Base-by-base conservation (phyloP, 2,888 invertebrate genomes). In the Clusia tigrina region DNA sequence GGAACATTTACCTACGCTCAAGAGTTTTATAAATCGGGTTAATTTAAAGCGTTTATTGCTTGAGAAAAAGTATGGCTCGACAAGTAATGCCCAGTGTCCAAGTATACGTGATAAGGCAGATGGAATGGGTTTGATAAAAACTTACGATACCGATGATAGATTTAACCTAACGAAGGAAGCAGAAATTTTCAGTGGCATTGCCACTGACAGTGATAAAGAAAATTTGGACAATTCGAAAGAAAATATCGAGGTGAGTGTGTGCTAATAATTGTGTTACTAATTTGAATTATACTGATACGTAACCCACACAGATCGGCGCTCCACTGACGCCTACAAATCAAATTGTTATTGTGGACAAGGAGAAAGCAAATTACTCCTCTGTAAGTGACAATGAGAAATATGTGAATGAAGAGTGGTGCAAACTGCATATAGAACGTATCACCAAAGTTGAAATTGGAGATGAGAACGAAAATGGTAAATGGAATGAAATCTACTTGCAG, bases 11-110 rank as follows among this genome's bases (percentile, higher is more conserved):
- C 56, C 58, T 1, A 64, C 71, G 1, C 63, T 76, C 37, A 65
- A 63, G 18, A 66, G 69, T 24, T 69, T 69, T 53, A 63, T 68
- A 17, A 68, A 69, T 48, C 63, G 67, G 60, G 67, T 71, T 10
- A 71, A 74, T 58, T 67, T 76, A n/a, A 71, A 67, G 17, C 70
- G 70, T 26, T 73, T 73, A 6, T 55, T 76, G 2, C 5, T 74
- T 1, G 66, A 67, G 2, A 72, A 73, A 55, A 66, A 70, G 1
- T 72, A 71, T 20, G 75, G 51, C 5, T 17, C 63, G 32, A 15
- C 62, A 6, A 62, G 60, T 25, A 67, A 60, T 17, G 65, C 64
- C 20, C 55, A 65, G 10, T 57, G 67, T 2, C 67, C 63, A 38
- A 64, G 65, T 63, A 63, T 71, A 24, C 69, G 70, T 22, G 69